Percentiles rank a stretch among this genome's conserved stretches.
These are phyloP conservation scores for Agrotis segetum DNA, from an alignment of 2,888 invertebrate genomes.

Conservation along the genomic window DNA sequence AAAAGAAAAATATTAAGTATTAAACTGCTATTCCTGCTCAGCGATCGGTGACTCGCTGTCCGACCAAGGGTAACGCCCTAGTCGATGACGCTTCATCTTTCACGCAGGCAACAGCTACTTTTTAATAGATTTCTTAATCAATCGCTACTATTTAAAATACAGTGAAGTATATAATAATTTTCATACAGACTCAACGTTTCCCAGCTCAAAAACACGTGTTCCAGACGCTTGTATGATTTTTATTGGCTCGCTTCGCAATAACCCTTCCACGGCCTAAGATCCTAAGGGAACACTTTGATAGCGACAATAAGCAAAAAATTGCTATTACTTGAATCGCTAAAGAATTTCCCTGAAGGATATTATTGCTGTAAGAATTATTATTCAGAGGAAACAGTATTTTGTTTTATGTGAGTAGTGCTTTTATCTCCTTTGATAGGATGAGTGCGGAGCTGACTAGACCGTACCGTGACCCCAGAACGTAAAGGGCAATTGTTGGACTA, in stretches of 20 bases:
- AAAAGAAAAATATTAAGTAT: too few relatives aligned
- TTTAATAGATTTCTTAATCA: too few relatives aligned
- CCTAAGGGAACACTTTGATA: constrained; percentile 40
- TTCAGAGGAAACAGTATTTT: constrained; percentile 8
- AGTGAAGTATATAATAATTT: neutral
- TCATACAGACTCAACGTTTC: neutral
- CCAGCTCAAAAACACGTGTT: neutral
- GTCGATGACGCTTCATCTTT: too few relatives aligned
- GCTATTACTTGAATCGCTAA: constrained; percentile 45
- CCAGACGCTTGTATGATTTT: constrained; percentile 26
- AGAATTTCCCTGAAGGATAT: constrained; percentile 44
- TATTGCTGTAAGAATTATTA: constrained; percentile 3
- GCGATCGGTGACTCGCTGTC: too few relatives aligned
- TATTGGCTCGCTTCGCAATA: neutral
- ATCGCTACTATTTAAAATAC: neutral
- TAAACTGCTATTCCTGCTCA: too few relatives aligned
- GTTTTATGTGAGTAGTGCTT: neutral
- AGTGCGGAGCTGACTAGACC: too few relatives aligned
- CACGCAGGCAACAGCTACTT: too few relatives aligned
- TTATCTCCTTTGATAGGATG: too few relatives aligned
- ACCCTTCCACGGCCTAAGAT: constrained; percentile 9
- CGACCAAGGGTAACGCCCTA: too few relatives aligned
- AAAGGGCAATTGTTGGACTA: too few relatives aligned
- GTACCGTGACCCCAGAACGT: too few relatives aligned
- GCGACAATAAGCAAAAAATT: constrained; percentile 43